Evolutionary conservation across 2,113 vertebrate genomes (phyloP), one percentile per base, ranked within the genome.

Genomic region (Atherinomorus stipes): DNA sequence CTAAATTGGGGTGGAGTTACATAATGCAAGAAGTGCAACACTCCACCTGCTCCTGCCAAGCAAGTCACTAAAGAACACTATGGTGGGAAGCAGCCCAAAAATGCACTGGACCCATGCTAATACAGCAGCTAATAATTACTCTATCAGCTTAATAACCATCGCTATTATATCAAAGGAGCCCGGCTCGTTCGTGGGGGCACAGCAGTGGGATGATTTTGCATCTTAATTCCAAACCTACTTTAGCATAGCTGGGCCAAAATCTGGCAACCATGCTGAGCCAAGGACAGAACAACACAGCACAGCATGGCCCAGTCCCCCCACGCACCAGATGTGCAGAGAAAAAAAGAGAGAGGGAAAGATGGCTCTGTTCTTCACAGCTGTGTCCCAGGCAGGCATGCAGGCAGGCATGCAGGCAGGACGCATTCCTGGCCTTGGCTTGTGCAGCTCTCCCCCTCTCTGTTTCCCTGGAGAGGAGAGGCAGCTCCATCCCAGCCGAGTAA

Each of bases 1-100:
- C 88, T 92, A 91, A 92, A 93, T 91, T 88, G 83, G 88, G 84
- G 84, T 80, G 81, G 85, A 66, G 89, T 91, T 93, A 92, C 85
- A 85, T 91, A 92, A 93, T 52, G 71, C 51, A 72, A 81, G 59
- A 79, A 87, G 76, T 87, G 74, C 64, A 80, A 88, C 86, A 86
- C 73, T 89, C 81, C 85, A 89, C 91, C 89, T 90, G 87, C 87
- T 83, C 64, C 44, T 72, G 77, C 67, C 19, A 68, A 81, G 65
- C 76, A 61, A 66, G 77, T 53, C 75, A 28, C 34, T 56, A 80
- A 74, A 47, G 70, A 84, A 64, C 59, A 69, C 64, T 64, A 78
- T 4, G 26, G 45, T 59, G 38, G 51, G 58, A 80, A 83, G 37
- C 28, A 7, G 40, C n/a, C 57, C 34, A 22, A 69, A 69, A 65